Evolutionary conservation across 1,140 invertebrate species (phyloP).

Genomic region (Drosophila rhopaloa): DNA sequence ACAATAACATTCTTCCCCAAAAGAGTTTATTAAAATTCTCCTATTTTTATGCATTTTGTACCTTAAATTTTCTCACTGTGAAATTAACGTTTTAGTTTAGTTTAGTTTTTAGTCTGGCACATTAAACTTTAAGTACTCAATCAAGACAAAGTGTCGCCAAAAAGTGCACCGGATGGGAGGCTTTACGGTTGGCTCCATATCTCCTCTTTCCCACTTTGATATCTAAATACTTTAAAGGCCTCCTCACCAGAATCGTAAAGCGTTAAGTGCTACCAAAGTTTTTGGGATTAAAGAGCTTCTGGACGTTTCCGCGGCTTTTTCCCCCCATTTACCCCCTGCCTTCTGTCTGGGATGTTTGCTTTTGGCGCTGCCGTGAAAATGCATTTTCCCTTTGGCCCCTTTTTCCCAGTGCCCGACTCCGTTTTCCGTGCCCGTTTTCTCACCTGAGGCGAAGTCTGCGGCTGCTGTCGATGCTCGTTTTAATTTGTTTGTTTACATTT

Average conservation of each 20-base stretch:
- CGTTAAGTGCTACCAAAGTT: constrained; percentile 46
- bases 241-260: constrained; percentile 49
- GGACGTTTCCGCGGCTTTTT: constrained; percentile 30
- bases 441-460: constrained; percentile 54
- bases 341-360: constrained; percentile 57
- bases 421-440: constrained; percentile 60
- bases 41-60: too few relatives aligned
- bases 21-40: too few relatives aligned
- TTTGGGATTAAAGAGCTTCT: constrained; percentile 74
- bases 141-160: constrained; percentile 59
- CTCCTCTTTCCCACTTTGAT: constrained; percentile 34
- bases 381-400: constrained; percentile 32
- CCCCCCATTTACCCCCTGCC: too few relatives aligned
- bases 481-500: constrained; percentile 83
- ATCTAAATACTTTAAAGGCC: constrained; percentile 39
- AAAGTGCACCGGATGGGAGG: constrained; percentile 9
- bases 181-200: constrained; percentile 6
- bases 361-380: constrained; percentile 66
- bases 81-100: not conserved
- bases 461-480: constrained; percentile 72
- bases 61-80: not conserved
- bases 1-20: too few relatives aligned
- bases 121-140: constrained; percentile 47
- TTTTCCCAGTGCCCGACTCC: constrained; percentile 1
- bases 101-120: constrained; percentile 15